These are phyloP conservation scores for Liodrosophila aerea DNA, from an alignment of 2,888 invertebrate genomes.

Conservation along the genomic window DNA sequence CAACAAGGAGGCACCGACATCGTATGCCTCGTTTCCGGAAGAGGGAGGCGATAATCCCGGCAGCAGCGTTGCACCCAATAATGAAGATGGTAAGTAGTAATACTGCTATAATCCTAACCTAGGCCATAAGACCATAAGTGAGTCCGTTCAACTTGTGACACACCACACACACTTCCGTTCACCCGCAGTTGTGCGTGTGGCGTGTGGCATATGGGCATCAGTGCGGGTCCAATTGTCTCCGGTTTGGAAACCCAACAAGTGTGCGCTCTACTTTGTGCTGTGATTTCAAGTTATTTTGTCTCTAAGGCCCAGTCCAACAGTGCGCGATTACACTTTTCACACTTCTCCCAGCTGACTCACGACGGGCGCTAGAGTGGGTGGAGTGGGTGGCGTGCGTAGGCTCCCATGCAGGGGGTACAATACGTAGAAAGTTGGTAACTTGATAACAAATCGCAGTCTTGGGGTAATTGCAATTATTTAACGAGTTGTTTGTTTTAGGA, in stretches of 20 bases:
- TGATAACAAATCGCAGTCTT: constrained; percentile 38
- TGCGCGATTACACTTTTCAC: constrained; percentile 55
- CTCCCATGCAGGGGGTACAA: constrained; percentile 11
- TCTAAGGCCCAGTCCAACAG: constrained; percentile 23
- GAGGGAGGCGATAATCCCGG: constrained; percentile 66
- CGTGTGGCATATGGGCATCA: constrained; percentile 22
- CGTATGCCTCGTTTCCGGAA: constrained; percentile 69
- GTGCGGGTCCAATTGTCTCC: constrained; percentile 46
- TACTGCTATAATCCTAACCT: too few species aligned
- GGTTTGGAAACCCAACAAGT: constrained; percentile 76
- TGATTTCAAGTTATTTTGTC: constrained; percentile 58
- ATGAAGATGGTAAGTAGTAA: constrained; percentile 61
- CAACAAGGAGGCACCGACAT: constrained; percentile 69
- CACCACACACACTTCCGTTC: constrained; percentile 7
- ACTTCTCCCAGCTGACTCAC: constrained; percentile 61
- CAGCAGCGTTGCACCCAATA: constrained; percentile 43
- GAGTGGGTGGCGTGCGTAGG: background rate
- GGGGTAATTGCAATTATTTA: constrained; percentile 30
- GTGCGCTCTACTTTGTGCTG: constrained; percentile 57
- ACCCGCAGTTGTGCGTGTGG: constrained; percentile 1
- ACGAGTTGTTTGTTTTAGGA: background rate
- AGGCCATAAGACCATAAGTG: too few species aligned
- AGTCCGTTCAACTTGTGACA: too few species aligned
- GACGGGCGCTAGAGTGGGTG: constrained; percentile 1
- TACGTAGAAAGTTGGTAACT: constrained; percentile 45